Conservation (phyloP, 2,113 vertebrate species). For the Climacteris rufus region DNA sequence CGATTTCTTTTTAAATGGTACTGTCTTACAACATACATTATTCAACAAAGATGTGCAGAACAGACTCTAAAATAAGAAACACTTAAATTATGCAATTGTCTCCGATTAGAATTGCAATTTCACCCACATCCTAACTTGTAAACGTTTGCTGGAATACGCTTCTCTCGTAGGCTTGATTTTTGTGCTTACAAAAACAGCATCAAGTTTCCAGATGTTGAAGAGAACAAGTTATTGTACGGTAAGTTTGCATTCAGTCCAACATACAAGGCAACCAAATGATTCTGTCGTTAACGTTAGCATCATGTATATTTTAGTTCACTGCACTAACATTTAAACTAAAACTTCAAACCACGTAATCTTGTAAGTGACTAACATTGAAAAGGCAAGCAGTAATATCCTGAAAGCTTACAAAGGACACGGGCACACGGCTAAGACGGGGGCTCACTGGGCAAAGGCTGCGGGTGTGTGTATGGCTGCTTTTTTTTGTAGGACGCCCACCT, state of each 20-base stretch:
- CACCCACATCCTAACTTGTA: conserved; percentile 45
- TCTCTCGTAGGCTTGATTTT: conserved; percentile 61
- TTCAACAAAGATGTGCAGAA: conserved; percentile 74
- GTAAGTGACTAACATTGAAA: conserved; percentile 82
- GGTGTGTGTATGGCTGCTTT: conserved; percentile 75
- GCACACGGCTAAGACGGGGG: conserved; percentile 64
- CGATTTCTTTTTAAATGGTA: conserved; percentile 66
- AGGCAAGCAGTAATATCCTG: conserved; percentile 80
- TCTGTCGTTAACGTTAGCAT: conserved; percentile 71
- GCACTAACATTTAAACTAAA: conserved; percentile 81
- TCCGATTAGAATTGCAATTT: conserved; percentile 53
- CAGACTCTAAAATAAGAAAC: conserved; percentile 75
- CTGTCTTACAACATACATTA: conserved; percentile 76
- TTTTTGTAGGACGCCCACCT: conserved; percentile 96
- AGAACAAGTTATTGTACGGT: conserved; percentile 52
- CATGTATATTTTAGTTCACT: conserved; percentile 73
- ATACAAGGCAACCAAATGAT: conserved; percentile 77
- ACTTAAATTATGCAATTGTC: conserved; percentile 69
- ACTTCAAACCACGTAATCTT: conserved; percentile 77
- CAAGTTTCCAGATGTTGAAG: conserved; percentile 60
- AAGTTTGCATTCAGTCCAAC: conserved; percentile 72
- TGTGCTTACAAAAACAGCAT: conserved; percentile 76
- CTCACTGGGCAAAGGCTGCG: conserved; percentile 47
- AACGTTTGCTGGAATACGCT: conserved; percentile 64
- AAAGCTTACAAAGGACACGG: conserved; percentile 67